These are phyloP conservation scores for Cyclophora punctaria DNA, from an alignment of 2,888 invertebrate species.

Conservation along the genomic window DNA sequence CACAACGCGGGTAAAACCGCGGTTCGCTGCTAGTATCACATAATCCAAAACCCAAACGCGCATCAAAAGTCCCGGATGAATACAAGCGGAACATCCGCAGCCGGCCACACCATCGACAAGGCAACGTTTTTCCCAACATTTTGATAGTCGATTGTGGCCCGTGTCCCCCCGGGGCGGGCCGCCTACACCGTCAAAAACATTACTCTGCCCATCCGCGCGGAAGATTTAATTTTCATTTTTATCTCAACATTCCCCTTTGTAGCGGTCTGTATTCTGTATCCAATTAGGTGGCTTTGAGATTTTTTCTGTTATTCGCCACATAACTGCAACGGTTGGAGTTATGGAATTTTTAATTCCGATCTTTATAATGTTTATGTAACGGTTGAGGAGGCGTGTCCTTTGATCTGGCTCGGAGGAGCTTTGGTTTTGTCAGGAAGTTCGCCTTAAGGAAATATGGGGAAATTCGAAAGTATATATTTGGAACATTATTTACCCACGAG, in stretches of 20 bases:
- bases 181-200: conserved; percentile 73
- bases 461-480: no score
- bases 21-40: no score
- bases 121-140: conserved; percentile 62
- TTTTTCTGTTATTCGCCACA: conserved; percentile 57
- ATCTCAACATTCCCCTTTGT: conserved; percentile 76
- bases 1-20: no score
- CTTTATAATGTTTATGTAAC: conserved; percentile 4
- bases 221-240: conserved; percentile 78
- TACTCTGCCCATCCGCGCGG: conserved; percentile 72
- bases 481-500: no score
- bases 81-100: conserved; percentile 42
- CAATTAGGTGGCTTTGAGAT: conserved; percentile 72
- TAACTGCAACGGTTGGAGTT: conserved; percentile 49
- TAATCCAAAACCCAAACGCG: neutral
- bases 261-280: conserved; percentile 71
- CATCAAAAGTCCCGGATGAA: conserved; percentile 17
- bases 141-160: conserved; percentile 71
- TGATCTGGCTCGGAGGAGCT: no score
- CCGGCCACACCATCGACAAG: conserved; percentile 55
- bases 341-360: conserved; percentile 72
- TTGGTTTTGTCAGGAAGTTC: no score
- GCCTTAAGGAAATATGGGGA: no score
- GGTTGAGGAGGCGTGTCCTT: no score
- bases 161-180: conserved; percentile 32